Evolutionary conservation across 1,140 invertebrate species (phyloP), one percentile per base, ranked within the genome.

Genomic region (Copidosoma floridanum): DNA sequence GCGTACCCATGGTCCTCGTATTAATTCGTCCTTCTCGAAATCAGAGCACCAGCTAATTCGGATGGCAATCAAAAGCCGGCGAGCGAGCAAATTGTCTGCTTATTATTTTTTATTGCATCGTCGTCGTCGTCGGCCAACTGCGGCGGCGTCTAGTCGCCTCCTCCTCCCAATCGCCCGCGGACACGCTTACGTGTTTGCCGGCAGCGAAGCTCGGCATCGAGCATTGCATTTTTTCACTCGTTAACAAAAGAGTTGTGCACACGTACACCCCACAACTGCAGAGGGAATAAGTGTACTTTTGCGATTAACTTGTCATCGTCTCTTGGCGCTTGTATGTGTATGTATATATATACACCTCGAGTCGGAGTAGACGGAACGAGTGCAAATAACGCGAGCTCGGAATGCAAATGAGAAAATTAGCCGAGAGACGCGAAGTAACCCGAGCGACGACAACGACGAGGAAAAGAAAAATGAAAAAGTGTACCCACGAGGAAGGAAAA

Each of bases 341-440:
- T 32, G 29, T 32, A 12, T 32, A 8, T 32, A 8, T 32, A 12
- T n/a, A n/a, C n/a, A n/a, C n/a, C n/a, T n/a, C 29, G 6, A 32
- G 12, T 32, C 29, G 29, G 29, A 6, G 12, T 6, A 32, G 29
- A 32, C 6, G 29, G 6, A 32, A 8, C 29, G 29, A 54, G 59
- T 32, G 43, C 37, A 55, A 61, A 57, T 64, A 70, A 54, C 52
- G 63, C 64, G 56, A 63, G 67, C 57, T 60, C 62, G 18, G 50
- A 60, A 64, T 60, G 56, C 51, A 57, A 67, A 63, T 63, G 47
- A 37, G 32, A 43, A 50, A 51, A 61, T 29, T 20, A 53, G 47
- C 53, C 12, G 24, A 26, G 16, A 18, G 57, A 48, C 11, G 32
- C 35, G 20, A 26, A 27, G 48, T 11, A 41, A 7, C 11, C 14